Evolutionary conservation across 2,888 invertebrate species (phyloP).

Genomic region (Abscondita cerata): DNA sequence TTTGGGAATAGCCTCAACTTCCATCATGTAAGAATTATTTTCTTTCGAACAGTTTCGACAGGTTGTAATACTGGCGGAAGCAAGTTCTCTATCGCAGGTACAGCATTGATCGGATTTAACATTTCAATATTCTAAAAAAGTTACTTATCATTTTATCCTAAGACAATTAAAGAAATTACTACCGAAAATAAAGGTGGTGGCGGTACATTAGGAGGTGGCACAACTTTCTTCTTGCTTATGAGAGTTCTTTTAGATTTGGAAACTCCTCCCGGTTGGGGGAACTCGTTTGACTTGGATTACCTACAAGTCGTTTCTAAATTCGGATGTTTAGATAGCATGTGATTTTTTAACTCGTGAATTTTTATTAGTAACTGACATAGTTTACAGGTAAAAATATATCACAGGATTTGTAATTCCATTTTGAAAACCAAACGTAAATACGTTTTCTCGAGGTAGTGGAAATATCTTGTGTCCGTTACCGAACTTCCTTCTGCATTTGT

Average conservation of each 20-base stretch:
- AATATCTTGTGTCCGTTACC: constrained; percentile 23
- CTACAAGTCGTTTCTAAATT: constrained; percentile 16
- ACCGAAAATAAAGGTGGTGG: constrained; percentile 51
- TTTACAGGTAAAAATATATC: constrained; percentile 22
- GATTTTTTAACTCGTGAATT: constrained; percentile 22
- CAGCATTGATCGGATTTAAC: constrained; percentile 19
- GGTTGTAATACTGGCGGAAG: constrained; percentile 37
- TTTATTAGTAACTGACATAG: constrained; percentile 23
- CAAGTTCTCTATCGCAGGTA: constrained; percentile 27
- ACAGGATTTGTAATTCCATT: constrained; percentile 27
- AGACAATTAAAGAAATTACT: constrained; percentile 24
- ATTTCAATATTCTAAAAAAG: constrained; percentile 32
- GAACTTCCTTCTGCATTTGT: constrained; percentile 20
- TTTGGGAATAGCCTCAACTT: constrained; percentile 11
- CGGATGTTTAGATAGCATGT: constrained; percentile 22
- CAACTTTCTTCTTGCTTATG: constrained; percentile 50
- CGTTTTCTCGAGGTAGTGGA: constrained; percentile 24
- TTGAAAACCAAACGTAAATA: constrained; percentile 27
- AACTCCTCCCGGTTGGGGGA: too few relatives aligned
- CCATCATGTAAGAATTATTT: constrained; percentile 6
- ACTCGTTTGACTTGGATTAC: neutral
- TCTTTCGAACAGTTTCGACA: constrained; percentile 35
- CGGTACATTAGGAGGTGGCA: constrained; percentile 44
- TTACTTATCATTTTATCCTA: constrained; percentile 8
- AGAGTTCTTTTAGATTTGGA: constrained; percentile 32